Evolutionary conservation across 2,888 invertebrate species (phyloP).

Genomic region (Phania funesta): DNA sequence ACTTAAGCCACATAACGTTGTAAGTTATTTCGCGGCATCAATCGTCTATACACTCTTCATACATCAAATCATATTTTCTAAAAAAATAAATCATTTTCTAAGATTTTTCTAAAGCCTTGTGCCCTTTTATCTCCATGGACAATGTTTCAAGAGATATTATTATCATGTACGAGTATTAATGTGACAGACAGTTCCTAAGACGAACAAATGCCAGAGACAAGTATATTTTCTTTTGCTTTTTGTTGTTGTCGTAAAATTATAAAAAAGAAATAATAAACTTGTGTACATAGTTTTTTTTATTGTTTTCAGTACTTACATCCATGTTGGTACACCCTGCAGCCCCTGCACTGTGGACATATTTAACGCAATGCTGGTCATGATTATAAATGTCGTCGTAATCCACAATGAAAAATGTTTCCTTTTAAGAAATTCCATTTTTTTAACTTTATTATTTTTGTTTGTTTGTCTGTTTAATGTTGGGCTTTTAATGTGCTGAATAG

Average conservation of each 20-base stretch:
- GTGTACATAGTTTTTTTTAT: not conserved
- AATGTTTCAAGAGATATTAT: conserved; percentile 18
- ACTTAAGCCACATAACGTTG: too few relatives aligned
- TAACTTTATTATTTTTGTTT: conserved; percentile 68
- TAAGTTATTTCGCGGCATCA: too few relatives aligned
- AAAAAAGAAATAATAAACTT: conserved; percentile 20
- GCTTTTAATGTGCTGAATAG: conserved; percentile 1
- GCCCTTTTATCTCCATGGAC: too few relatives aligned
- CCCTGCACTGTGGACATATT: conserved; percentile 72
- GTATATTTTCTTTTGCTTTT: not conserved
- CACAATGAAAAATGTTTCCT: conserved; percentile 78
- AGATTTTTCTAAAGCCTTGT: too few relatives aligned
- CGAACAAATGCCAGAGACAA: not conserved
- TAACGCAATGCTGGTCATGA: conserved; percentile 72
- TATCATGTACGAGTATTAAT: conserved; percentile 37
- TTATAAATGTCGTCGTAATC: conserved; percentile 75
- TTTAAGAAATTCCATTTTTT: conserved; percentile 78
- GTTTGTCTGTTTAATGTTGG: conserved; percentile 2
- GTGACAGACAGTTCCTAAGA: conserved; percentile 33
- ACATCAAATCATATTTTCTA: too few relatives aligned
- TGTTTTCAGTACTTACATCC: conserved; percentile 77
- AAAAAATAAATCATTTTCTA: too few relatives aligned
- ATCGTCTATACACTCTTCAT: too few relatives aligned
- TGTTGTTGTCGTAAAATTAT: conserved; percentile 11
- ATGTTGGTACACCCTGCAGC: conserved; percentile 79